Base-by-base conservation (phyloP, 2,888 invertebrate genomes). In the Lasioglossum pauxillum region DNA sequence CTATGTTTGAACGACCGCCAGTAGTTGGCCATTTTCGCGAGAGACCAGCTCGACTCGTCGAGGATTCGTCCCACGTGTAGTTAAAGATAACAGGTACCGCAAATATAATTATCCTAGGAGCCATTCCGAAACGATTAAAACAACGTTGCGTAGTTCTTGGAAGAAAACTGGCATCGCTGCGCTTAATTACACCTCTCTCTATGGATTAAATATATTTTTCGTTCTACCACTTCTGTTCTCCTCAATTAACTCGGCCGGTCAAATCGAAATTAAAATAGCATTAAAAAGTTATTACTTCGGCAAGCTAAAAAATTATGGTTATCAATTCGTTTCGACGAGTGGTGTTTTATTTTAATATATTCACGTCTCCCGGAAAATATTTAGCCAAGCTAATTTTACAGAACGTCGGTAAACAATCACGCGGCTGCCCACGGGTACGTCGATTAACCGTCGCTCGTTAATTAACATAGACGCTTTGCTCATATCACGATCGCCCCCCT, bases 401-500 rank as follows among this genome's bases (percentile, higher is more conserved):
- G 64, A 7, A 64, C 16, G 31, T 31, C 27, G 64, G 31, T 5
- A 64, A 64, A 64, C 31, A 31, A 19, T 31, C 64, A 16, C 8
- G 16, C 2, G 31, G 2, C 7, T 12, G 31, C 16, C 64, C 31
- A 8, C 19, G 31, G 64, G 7, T 16, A 31, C 64, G 31, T 64
- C 64, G 19, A 64, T 64, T 64, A 64, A 64, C 64, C 31, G 8
- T 31, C 31, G 64, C 64, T 64, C 64, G 64, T 64, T 64, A 31
- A 64, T 64, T 31, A 64, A 64, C 64, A 64, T 64, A 31, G 64
- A 31, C 31, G 64, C 64, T 64, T 64, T 64, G 31, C 64, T 64
- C 64, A 31, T 64, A 64, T 64, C 64, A 19, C 64, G 16, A 14
- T 31, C 31, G 5, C 7, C 60, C 4, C 4, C 7, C 64, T 2